These are phyloP conservation scores for Acropora tenuis DNA, from an alignment of 64 coral and sea anemone genomes.

Conservation along the genomic window DNA sequence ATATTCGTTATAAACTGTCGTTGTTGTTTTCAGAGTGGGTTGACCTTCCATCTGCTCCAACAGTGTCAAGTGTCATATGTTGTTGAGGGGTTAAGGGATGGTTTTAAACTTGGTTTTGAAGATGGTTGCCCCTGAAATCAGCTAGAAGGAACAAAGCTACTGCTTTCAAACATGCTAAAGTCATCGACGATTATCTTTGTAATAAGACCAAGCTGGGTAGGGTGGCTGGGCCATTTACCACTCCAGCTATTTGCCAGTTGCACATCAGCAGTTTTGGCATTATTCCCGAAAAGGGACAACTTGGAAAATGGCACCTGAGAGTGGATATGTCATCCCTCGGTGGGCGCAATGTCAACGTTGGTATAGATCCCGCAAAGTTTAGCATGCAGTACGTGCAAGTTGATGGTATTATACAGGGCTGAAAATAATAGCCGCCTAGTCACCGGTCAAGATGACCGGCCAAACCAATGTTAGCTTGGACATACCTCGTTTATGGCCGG, in stretches of 20 bases:
- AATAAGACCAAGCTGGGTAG: background rate
- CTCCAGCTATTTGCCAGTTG: too few relatives aligned
- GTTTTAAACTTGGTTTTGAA: too few relatives aligned
- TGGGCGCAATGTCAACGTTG: conserved; percentile 23
- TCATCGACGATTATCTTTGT: conserved; percentile 38
- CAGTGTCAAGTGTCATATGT: too few relatives aligned
- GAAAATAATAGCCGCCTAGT: too few relatives aligned
- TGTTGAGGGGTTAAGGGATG: too few relatives aligned
- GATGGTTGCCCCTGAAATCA: conserved; percentile 7
- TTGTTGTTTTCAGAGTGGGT: too few relatives aligned
- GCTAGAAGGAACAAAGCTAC: conserved; percentile 18
- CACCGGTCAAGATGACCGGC: too few relatives aligned
- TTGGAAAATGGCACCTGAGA: conserved; percentile 44
- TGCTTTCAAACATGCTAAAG: background rate
- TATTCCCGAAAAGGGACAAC: conserved; percentile 27
- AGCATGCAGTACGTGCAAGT: conserved; percentile 8
- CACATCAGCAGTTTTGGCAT: conserved; percentile 6
- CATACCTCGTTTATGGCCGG: too few relatives aligned
- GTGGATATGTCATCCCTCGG: conserved; percentile 15
- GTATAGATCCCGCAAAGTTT: background rate
- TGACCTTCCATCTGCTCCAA: too few relatives aligned
- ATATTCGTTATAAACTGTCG: too few relatives aligned
- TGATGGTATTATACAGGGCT: background rate
- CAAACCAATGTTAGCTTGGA: too few relatives aligned
- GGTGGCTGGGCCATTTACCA: too few relatives aligned